phyloP scores from a whole-genome alignment of 2,113 vertebrate species.

The Oreochromis spilurus region DNA sequence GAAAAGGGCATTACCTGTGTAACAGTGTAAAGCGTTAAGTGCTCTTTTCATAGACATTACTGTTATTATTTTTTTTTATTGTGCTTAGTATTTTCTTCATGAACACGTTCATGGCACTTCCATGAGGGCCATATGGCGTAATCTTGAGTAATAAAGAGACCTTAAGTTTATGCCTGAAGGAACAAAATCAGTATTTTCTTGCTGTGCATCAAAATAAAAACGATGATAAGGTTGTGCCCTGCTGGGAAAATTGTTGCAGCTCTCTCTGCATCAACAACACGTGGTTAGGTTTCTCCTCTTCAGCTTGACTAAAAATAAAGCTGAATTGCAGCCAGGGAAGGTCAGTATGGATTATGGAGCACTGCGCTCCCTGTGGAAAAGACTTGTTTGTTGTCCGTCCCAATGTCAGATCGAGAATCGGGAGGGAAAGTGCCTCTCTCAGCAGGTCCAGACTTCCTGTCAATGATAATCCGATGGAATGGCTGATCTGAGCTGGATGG shows the following conservation, averaged over 20 bases:
- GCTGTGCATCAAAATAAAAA: neutral
- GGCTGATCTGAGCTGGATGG: slow-evolving; percentile 50
- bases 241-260: slow-evolving; percentile 36
- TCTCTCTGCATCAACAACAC: slow-evolving; percentile 10
- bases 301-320: slow-evolving; percentile 60
- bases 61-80: neutral
- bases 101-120: neutral
- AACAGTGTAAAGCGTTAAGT: neutral
- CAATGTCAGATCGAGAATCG: slow-evolving; percentile 68
- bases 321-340: slow-evolving; percentile 67
- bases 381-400: slow-evolving; percentile 69
- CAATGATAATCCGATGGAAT: slow-evolving; percentile 69
- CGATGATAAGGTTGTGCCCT: neutral
- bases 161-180: neutral
- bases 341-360: slow-evolving; percentile 71
- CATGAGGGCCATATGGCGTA: neutral
- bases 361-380: slow-evolving; percentile 57
- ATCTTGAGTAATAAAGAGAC: neutral
- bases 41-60: neutral
- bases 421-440: slow-evolving; percentile 66
- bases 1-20: neutral
- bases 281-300: slow-evolving; percentile 30
- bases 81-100: neutral
- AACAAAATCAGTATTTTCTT: neutral
- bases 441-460: slow-evolving; percentile 66